Evolutionary conservation across 2,888 invertebrate genomes (phyloP), one percentile per base, ranked within the genome.

Genomic region (Temnothorax ravouxi): DNA sequence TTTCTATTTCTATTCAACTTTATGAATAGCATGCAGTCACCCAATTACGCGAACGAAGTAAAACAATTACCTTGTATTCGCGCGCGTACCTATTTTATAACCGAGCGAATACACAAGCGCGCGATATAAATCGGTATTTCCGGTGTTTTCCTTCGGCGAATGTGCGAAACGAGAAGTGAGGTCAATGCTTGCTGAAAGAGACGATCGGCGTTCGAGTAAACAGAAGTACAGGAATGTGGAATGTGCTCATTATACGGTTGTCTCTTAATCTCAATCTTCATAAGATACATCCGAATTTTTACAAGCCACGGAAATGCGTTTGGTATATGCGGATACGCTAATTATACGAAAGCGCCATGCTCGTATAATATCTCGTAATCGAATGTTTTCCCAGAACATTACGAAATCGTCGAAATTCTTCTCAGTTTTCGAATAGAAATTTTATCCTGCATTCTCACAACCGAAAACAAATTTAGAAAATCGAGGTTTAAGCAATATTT

Each of bases 81-180:
- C 75, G n/a, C n/a, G 15, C 38, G n/a, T 62, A 34, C 34, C 34
- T 34, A 38, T 61, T 59, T 76, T 47, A 38, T 59, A 34, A 62
- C 25, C 47, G 21, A 44, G 29, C 15, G 18, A 34, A 29, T 54
- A 79, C 29, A 56, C n/a, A 3, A 54, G 52, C 15, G 44, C 34
- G 34, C 69, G 38, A 79, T 69, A 67, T 69, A 76, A 76, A 76
- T 76, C 64, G 52, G 52, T 18, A 79, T 79, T 79, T 79, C 79
- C 79, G 86, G 83, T 88, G 85, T 85, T 88, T 84, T 80, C 84
- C 87, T 85, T 83, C 75, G 74, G 72, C 80, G 85, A 66, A 50
- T 67, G 54, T 80, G 62, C 64, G 82, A 71, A 83, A 83, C 85
- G 84, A 72, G 69, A 72, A 84, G 79, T 64, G 84, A 81, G 87